Conservation (phyloP, 2,797 vertebrate genomes). For the Luscinia megarhynchos region DNA sequence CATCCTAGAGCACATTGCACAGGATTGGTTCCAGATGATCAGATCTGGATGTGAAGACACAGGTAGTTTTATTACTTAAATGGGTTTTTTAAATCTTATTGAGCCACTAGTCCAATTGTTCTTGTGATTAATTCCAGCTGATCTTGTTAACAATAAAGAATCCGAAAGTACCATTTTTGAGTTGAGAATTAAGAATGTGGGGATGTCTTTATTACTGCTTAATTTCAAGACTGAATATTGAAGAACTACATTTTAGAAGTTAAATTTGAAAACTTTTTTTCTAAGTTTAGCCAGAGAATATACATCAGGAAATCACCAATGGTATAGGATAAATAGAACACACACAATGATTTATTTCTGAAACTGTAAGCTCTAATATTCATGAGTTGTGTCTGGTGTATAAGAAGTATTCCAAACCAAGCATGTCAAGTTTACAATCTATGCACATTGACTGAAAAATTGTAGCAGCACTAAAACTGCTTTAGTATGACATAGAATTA, state of each 20-base stretch:
- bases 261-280: not conserved
- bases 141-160: not conserved
- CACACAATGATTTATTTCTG: not conserved
- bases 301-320: not conserved
- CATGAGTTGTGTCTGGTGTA: not conserved
- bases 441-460: not conserved
- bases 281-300: not conserved
- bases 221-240: not conserved
- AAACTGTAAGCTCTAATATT: not conserved
- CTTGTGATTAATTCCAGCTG: not conserved
- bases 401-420: not conserved
- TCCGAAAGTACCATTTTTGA: not conserved
- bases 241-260: not conserved
- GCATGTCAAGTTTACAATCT: not conserved
- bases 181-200: not conserved
- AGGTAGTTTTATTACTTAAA: not conserved
- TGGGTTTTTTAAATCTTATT: not conserved
- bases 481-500: not conserved
- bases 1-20: not conserved
- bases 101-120: not conserved
- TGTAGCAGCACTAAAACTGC: not conserved
- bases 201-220: not conserved
- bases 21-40: not conserved
- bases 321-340: not conserved
- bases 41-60: not conserved